A percentile compares a stretch with the other conserved stretches of the same genome.
These are phyloP conservation scores for Petromus typicus DNA, from an alignment of 2,113 vertebrate species.

Conservation along the genomic window DNA sequence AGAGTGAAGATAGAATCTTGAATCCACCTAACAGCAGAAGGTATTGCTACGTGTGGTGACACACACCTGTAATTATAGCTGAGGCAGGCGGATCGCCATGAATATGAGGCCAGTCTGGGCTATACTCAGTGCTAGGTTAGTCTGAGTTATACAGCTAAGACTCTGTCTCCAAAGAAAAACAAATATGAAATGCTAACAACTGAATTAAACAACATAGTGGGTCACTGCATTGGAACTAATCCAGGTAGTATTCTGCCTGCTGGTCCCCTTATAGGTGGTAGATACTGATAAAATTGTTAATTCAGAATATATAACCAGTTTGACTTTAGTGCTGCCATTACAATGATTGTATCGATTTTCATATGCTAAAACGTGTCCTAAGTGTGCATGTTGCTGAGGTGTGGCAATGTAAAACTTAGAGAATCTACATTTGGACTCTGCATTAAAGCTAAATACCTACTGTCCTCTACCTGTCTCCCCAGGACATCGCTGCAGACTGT, in stretches of 20 bases:
- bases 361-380: neutral
- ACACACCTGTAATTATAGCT: neutral
- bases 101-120: neutral
- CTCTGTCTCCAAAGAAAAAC: neutral
- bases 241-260: neutral
- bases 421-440: neutral
- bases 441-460: neutral
- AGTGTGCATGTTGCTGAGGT: neutral
- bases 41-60: neutral
- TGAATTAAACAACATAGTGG: neutral
- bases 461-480: neutral
- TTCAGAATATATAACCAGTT: neutral
- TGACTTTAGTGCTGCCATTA: neutral
- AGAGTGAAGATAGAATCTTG: neutral
- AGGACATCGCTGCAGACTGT: slow-evolving; percentile 91
- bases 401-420: neutral
- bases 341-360: neutral
- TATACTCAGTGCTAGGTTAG: neutral
- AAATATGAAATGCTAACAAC: neutral
- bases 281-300: neutral
- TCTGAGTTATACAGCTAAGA: neutral
- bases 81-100: neutral
- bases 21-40: neutral
- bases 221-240: neutral
- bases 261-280: neutral